Evolutionary conservation across 2,113 vertebrate genomes (phyloP).

Genomic region (Serilophus lunatus): DNA sequence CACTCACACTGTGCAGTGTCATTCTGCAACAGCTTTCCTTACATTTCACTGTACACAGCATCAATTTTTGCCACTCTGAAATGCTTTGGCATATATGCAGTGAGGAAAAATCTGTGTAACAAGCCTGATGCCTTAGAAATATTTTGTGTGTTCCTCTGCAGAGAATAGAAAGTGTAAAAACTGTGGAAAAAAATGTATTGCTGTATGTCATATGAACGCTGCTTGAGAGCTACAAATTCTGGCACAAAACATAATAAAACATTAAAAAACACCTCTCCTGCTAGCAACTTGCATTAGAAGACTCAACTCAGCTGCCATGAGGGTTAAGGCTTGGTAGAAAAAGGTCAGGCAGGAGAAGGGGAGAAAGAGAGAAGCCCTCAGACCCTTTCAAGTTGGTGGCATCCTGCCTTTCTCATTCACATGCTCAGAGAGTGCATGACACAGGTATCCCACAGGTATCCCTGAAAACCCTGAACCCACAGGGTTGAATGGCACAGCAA

Average conservation of each 20-base stretch:
- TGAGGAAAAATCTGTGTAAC: constrained; percentile 4
- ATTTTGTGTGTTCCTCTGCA: background rate
- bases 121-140: constrained; percentile 3
- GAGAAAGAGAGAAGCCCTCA: background rate
- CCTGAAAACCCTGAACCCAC: background rate
- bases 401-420: background rate
- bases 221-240: background rate
- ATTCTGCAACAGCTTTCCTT: constrained; percentile 26
- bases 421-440: rapidly evolving
- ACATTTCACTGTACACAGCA: background rate
- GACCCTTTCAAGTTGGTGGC: background rate
- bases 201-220: background rate
- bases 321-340: background rate
- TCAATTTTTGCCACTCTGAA: constrained; percentile 1
- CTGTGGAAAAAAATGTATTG: background rate
- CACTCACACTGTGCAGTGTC: background rate
- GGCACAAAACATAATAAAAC: background rate
- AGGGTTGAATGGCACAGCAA: background rate
- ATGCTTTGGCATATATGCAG: background rate
- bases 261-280: background rate
- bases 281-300: background rate
- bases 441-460: background rate
- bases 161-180: background rate
- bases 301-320: background rate
- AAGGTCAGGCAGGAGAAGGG: background rate